Evolutionary conservation across 2,797 vertebrate genomes (phyloP).

Genomic region (Eptatretus atami): DNA sequence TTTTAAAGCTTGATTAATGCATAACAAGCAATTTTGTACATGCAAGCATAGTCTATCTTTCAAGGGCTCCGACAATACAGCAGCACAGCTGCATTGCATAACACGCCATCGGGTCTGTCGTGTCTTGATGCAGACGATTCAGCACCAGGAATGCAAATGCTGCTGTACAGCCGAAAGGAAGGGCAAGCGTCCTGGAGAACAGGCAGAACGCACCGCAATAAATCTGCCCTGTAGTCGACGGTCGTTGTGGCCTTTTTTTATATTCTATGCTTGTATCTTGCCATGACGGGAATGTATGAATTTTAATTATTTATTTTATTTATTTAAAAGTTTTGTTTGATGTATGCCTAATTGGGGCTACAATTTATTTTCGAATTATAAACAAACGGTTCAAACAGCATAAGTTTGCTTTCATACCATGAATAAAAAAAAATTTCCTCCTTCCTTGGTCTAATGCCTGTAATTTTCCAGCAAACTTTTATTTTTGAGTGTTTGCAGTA

Average conservation of each 20-base stretch:
- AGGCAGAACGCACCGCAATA: constrained; percentile 98
- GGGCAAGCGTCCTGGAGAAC: constrained; percentile 71
- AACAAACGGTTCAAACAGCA: too few species aligned
- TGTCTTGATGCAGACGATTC: constrained; percentile 30
- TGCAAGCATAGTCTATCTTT: too few species aligned
- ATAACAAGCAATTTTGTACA: not conserved
- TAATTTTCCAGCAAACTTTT: too few species aligned
- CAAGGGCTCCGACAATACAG: too few species aligned
- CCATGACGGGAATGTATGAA: not conserved
- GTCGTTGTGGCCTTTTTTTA: not conserved
- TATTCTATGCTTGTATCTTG: not conserved
- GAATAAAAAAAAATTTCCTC: too few species aligned
- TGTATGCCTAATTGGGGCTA: not conserved
- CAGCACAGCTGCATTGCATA: too few species aligned
- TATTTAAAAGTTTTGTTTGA: not conserved
- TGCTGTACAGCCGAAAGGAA: constrained; percentile 88
- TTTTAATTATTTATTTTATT: too few species aligned
- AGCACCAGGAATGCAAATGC: constrained; percentile 92
- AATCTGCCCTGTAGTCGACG: constrained; percentile 60
- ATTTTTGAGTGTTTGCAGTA: too few species aligned
- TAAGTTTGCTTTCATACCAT: too few species aligned
- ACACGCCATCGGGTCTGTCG: too few species aligned
- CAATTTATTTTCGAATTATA: not conserved
- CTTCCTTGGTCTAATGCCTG: too few species aligned
- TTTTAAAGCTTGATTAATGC: too few species aligned